Percentiles rank a stretch among this genome's conserved stretches.
Conservation (phyloP, 2,113 vertebrate genomes). For the Oryzias woworae region DNA sequence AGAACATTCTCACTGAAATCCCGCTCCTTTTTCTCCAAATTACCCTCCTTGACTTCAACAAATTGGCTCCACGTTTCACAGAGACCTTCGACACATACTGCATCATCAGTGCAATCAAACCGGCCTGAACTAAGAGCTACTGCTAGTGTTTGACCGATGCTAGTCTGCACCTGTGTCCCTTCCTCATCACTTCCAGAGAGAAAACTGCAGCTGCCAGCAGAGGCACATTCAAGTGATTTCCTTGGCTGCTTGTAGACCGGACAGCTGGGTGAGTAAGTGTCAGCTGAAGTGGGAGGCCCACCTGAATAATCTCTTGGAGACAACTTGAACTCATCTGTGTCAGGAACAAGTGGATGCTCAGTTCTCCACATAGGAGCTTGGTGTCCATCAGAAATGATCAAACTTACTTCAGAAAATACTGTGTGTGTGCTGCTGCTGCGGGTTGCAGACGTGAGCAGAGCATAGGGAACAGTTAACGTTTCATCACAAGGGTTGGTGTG, state of each 20-base stretch:
- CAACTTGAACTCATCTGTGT: conserved; percentile 38
- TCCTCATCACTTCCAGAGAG: conserved; percentile 19
- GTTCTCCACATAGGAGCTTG: conserved; percentile 18
- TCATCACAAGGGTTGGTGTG: conserved; percentile 2
- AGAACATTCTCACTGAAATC: conserved; percentile 29
- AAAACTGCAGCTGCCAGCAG: conserved; percentile 12
- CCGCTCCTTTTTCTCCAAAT: conserved; percentile 23
- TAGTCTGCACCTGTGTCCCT: conserved; percentile 28
- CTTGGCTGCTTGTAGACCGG: conserved; percentile 35
- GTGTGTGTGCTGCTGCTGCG: background rate
- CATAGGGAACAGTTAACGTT: background rate
- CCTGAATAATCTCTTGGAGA: conserved; percentile 27
- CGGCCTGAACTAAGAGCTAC: conserved; percentile 23
- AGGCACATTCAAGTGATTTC: conserved; percentile 43
- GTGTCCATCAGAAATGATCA: conserved; percentile 14
- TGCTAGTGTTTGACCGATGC: conserved; percentile 27
- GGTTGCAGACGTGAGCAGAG: background rate
- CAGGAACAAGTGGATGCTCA: conserved; percentile 23
- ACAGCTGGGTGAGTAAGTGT: conserved; percentile 29
- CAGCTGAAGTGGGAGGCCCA: conserved; percentile 16
- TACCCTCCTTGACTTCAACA: conserved; percentile 28
- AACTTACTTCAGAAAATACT: conserved; percentile 14
- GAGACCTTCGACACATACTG: background rate
- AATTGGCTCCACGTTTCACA: conserved; percentile 24
- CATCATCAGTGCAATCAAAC: conserved; percentile 34